Percentiles rank a stretch among this genome's conserved stretches.
phyloP scores from a whole-genome alignment of 2,888 invertebrate species.

The Acronicta leporina region DNA sequence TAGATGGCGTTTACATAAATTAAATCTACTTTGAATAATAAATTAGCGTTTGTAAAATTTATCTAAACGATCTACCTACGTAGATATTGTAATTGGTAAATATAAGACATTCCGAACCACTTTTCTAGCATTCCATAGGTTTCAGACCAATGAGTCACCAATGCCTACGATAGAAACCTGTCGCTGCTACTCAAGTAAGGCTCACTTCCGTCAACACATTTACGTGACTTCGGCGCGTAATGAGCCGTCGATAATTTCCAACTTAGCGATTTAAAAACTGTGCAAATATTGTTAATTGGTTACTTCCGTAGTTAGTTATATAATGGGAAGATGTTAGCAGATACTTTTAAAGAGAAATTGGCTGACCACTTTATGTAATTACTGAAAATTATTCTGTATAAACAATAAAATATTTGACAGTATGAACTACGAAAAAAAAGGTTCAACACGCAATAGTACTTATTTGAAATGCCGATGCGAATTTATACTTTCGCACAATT shows the following conservation, averaged over 20 bases:
- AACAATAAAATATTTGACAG: conserved; percentile 10
- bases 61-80: no score
- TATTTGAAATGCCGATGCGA: background rate
- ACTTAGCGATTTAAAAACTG: conserved; percentile 30
- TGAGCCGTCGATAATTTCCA: conserved; percentile 27
- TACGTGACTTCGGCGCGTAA: conserved; percentile 49
- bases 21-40: background rate
- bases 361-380: conserved; percentile 10
- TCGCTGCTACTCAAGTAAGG: conserved; percentile 58
- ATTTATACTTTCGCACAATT: no score
- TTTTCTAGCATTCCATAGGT: conserved; percentile 25
- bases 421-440: background rate
- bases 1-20: conserved; percentile 37
- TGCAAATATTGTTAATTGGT: conserved; percentile 45
- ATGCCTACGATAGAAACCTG: conserved; percentile 39
- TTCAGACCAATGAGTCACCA: conserved; percentile 38
- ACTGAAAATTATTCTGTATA: conserved; percentile 14
- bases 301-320: conserved; percentile 41
- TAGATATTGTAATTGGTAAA: no score
- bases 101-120: background rate
- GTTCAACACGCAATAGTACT: conserved; percentile 4
- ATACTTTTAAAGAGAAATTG: conserved; percentile 31
- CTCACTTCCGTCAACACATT: conserved; percentile 56
- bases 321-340: conserved; percentile 42
- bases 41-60: no score